These are phyloP conservation scores for Abrostola tripartita DNA, from an alignment of 2,888 invertebrate genomes.

Conservation along the genomic window DNA sequence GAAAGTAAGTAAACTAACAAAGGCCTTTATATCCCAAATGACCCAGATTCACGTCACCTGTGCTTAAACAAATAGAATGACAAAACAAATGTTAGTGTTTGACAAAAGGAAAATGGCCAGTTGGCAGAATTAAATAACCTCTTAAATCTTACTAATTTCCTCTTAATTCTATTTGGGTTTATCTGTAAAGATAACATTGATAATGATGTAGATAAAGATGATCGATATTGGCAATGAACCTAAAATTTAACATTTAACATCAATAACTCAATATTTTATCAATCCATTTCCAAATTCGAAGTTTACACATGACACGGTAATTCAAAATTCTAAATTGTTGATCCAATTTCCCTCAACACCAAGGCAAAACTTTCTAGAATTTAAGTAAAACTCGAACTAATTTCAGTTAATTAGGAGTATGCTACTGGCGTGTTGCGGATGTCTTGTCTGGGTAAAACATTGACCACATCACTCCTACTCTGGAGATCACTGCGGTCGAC, in stretches of 20 bases:
- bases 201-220: slow-evolving; percentile 21
- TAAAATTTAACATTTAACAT: too few species aligned
- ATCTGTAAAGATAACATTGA: slow-evolving; percentile 17
- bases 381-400: slow-evolving; percentile 12
- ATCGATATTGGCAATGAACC: slow-evolving; percentile 11
- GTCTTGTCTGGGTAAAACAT: slow-evolving; percentile 13
- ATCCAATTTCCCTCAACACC: too few species aligned
- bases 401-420: slow-evolving; percentile 15
- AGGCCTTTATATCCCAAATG: slow-evolving; percentile 24
- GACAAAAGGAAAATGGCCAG: slow-evolving; percentile 23
- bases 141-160: slow-evolving; percentile 34
- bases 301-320: neutral
- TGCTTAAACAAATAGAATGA: slow-evolving; percentile 47
- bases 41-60: slow-evolving; percentile 41
- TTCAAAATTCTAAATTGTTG: too few species aligned
- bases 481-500: slow-evolving; percentile 1
- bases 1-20: slow-evolving; percentile 1
- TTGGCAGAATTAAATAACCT: slow-evolving; percentile 7
- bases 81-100: slow-evolving; percentile 45
- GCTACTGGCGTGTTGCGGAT: slow-evolving; percentile 4
- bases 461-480: slow-evolving; percentile 4
- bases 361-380: slow-evolving; percentile 10
- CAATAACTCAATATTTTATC: neutral
- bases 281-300: slow-evolving; percentile 4
- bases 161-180: slow-evolving; percentile 28